Evolutionary conservation across 2,113 vertebrate species (phyloP).

Genomic region (Apus apus): DNA sequence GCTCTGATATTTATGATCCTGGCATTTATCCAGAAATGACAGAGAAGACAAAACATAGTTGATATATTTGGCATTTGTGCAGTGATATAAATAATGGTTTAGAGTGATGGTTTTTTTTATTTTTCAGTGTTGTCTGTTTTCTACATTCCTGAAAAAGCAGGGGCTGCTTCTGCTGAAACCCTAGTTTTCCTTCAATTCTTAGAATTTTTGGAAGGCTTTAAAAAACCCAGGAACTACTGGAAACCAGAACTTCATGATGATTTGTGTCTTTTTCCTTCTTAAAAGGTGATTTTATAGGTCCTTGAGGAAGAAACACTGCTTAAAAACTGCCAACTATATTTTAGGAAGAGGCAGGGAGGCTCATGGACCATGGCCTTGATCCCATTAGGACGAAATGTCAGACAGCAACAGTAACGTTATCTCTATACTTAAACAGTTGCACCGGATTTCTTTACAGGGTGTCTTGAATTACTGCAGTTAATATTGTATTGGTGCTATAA

Average conservation of each 20-base stretch:
- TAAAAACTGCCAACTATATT: slow-evolving; percentile 20
- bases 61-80: slow-evolving; percentile 21
- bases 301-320: neutral
- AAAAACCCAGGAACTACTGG: neutral
- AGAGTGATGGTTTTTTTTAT: neutral
- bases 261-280: neutral
- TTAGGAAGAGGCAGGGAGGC: slow-evolving; percentile 6
- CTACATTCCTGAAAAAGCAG: neutral
- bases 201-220: neutral
- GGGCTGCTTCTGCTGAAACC: neutral
- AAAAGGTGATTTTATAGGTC: neutral
- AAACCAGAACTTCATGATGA: neutral
- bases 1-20: neutral
- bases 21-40: slow-evolving; percentile 21
- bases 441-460: neutral
- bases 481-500: neutral
- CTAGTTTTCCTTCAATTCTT: neutral
- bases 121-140: neutral
- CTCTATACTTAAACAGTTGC: neutral
- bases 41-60: slow-evolving; percentile 25
- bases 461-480: slow-evolving; percentile 33
- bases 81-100: neutral
- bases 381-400: neutral
- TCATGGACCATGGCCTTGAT: neutral
- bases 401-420: neutral